phyloP scores from a whole-genome alignment of 92 coral and sea anemone species.

The Palythoa grandis region DNA sequence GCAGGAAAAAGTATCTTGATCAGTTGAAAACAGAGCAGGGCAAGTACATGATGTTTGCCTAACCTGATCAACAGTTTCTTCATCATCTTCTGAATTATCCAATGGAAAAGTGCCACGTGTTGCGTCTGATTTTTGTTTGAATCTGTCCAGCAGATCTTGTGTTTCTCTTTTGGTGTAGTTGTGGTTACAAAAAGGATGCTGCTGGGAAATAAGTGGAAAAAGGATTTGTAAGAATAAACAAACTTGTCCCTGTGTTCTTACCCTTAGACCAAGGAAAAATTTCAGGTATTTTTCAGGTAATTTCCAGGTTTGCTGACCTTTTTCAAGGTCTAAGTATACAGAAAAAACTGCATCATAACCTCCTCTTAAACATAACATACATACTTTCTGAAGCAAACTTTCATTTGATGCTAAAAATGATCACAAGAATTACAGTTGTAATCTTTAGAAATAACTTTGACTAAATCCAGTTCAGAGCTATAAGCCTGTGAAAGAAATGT shows the following conservation, averaged over 20 bases:
- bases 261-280: no score
- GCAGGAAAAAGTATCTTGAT: neutral
- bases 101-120: slow-evolving; percentile 40
- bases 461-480: no score
- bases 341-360: no score
- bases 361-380: no score
- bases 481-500: no score
- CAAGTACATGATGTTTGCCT: neutral
- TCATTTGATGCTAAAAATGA: no score
- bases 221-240: neutral
- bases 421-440: no score
- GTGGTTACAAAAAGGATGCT: slow-evolving; percentile 97
- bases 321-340: no score
- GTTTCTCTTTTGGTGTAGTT: slow-evolving; percentile 77
- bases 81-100: slow-evolving; percentile 67
- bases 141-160: slow-evolving; percentile 88
- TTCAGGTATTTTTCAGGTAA: no score
- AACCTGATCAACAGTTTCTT: slow-evolving; percentile 59
- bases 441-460: no score
- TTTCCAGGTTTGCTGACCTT: no score
- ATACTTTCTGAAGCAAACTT: no score
- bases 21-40: neutral
- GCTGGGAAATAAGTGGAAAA: neutral
- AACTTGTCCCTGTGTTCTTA: neutral
- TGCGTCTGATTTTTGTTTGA: slow-evolving; percentile 57